Percentiles rank a stretch among this genome's conserved stretches.
These are phyloP conservation scores for Merluccius polli DNA, from an alignment of 2,797 vertebrate genomes.

Conservation along the genomic window DNA sequence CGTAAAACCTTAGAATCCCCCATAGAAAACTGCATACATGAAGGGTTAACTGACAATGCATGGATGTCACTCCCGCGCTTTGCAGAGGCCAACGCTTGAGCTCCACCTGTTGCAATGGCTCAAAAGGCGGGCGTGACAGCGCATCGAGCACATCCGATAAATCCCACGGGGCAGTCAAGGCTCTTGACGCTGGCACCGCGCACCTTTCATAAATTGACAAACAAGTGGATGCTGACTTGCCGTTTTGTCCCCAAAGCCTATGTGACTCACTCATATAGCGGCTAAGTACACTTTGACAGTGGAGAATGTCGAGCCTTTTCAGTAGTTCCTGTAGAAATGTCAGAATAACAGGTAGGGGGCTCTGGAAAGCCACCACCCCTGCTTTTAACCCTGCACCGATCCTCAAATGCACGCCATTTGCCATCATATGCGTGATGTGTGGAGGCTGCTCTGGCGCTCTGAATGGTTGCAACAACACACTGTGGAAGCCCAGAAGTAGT, in stretches of 20 bases:
- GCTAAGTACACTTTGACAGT: background rate
- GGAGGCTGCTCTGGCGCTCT: too few relatives aligned
- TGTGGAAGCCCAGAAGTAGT: too few relatives aligned
- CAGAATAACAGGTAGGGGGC: background rate
- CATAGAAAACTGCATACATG: background rate
- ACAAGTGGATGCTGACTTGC: background rate
- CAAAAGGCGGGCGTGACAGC: background rate
- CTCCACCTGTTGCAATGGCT: too few relatives aligned
- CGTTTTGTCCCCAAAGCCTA: slow-evolving; percentile 12
- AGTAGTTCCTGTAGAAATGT: background rate
- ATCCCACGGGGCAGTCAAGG: background rate
- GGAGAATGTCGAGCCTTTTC: background rate
- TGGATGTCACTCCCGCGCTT: background rate
- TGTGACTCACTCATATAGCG: background rate
- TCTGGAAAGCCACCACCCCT: too few relatives aligned
- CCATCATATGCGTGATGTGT: too few relatives aligned
- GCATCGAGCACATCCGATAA: background rate
- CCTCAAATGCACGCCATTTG: too few relatives aligned
- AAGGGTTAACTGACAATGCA: background rate
- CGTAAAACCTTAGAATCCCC: background rate
- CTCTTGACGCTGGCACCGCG: background rate
- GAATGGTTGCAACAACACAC: too few relatives aligned
- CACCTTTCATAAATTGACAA: background rate
- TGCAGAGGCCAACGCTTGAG: background rate
- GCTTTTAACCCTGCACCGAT: too few relatives aligned